phyloP scores from a whole-genome alignment of 2,797 vertebrate genomes.

The Brachymystax lenok region DNA sequence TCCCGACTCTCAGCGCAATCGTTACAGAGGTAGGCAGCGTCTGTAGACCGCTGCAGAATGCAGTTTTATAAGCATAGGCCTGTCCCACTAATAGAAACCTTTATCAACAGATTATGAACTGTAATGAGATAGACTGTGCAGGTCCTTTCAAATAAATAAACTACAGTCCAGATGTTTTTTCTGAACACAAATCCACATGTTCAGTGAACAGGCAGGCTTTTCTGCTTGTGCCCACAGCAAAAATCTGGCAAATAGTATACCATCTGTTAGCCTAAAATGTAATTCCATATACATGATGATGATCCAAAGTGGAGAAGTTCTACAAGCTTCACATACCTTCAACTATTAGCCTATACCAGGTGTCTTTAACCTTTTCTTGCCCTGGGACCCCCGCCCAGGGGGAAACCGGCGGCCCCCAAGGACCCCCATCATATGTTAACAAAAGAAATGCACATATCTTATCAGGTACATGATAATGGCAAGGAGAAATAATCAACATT shows the following conservation, averaged over 20 bases:
- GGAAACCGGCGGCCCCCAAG: too few species aligned
- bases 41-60: not conserved
- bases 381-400: too few species aligned
- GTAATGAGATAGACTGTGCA: not conserved
- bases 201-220: slow-evolving; percentile 43
- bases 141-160: not conserved
- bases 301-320: not conserved
- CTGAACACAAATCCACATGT: slow-evolving; percentile 36
- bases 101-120: slow-evolving; percentile 33
- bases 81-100: not conserved
- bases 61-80: not conserved
- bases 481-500: too few species aligned
- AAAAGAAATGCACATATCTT: too few species aligned
- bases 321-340: not conserved
- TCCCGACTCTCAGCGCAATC: too few species aligned
- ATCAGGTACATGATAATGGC: too few species aligned
- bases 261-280: not conserved
- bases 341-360: not conserved
- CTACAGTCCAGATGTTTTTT: slow-evolving; percentile 51
- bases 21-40: too few species aligned
- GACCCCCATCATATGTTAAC: too few species aligned
- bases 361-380: too few species aligned
- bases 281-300: not conserved
- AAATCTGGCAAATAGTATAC: slow-evolving; percentile 19
- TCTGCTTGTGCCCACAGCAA: slow-evolving; percentile 48